Evolutionary conservation across 1,140 invertebrate genomes (phyloP), one percentile per base, ranked within the genome.

Genomic region (Phenacoccus solenopsis): DNA sequence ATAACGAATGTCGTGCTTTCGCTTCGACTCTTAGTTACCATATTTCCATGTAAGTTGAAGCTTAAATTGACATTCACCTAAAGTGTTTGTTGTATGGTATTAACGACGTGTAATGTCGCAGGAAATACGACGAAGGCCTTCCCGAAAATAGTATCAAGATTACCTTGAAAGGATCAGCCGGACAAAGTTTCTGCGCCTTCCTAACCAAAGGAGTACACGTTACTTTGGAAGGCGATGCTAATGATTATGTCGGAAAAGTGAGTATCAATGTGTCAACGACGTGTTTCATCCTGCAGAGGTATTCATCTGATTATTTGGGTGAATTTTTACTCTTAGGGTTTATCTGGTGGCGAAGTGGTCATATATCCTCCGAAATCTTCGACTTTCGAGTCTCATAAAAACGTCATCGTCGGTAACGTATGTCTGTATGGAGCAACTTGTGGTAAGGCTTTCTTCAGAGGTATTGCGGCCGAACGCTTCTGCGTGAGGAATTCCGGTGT

Each of bases 171-270:
- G 97, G 97, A 9, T 96, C 94, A n/a, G 97, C 96, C 27, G 97
- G 97, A 28, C 97, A 99, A 81, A 98, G 94, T 78, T 98, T 99
- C 81, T 95, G 97, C 79, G 96, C 96, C n/a, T 99, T 99, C 81
- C 80, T 99, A 72, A 87, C 90, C 0, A 90, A 88, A 72, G 97
- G 97, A 28, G 85, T 98, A 71, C 87, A 87, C 73, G 88, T 98
- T 1, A 91, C 87, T 12, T 82, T 99, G 2, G 95, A 97, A 81
- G 97, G 97, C 68, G 97, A 99, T 82, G 90, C 96, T 64, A 99
- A 99, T 80, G 97, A 99, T 81, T 99, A 99, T 81, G 96, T 99
- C 71, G 96, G 94, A 81, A 89, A 90, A 79, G 84, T 86, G 74
- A 68, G 38, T 9, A 49, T 57, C 67, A 59, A 9, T n/a, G 25